Evolutionary conservation across 1,140 invertebrate genomes (phyloP).

Genomic region (Goniozus legneri): DNA sequence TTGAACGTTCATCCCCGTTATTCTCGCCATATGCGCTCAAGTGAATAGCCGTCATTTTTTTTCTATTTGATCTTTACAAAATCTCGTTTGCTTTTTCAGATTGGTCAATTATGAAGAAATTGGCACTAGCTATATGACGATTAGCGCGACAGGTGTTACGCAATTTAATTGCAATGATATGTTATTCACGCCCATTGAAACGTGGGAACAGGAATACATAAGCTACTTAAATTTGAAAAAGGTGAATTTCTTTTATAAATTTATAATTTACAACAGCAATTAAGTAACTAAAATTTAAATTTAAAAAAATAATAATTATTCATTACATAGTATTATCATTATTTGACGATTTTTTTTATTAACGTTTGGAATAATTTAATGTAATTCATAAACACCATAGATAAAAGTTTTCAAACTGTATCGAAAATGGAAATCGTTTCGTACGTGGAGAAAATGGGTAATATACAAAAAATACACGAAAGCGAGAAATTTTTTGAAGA

Average conservation of each 20-base stretch:
- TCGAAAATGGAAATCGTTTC: conserved; percentile 79
- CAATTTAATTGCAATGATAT: conserved; percentile 63
- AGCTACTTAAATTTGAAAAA: conserved; percentile 65
- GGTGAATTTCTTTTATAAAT: conserved; percentile 33
- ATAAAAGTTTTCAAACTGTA: conserved; percentile 72
- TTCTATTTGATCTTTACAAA: not conserved
- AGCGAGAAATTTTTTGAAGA: conserved; percentile 59
- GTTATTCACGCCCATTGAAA: conserved; percentile 64
- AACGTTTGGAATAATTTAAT: too few species aligned
- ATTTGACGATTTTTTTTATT: not conserved
- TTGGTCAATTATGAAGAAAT: conserved; percentile 63
- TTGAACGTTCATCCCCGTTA: conserved; percentile 63
- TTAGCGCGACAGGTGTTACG: conserved; percentile 67
- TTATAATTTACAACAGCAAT: not conserved
- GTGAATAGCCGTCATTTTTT: conserved; percentile 13
- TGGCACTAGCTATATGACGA: conserved; percentile 64
- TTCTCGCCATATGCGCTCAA: conserved; percentile 65
- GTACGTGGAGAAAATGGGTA: conserved; percentile 75
- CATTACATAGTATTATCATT: conserved; percentile 2
- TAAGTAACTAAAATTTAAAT: conserved; percentile 2
- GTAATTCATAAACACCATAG: too few species aligned
- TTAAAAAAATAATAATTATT: not conserved
- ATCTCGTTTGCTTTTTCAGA: conserved; percentile 37
- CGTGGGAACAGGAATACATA: conserved; percentile 70
- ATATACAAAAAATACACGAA: conserved; percentile 63